Evolutionary conservation across 1,140 invertebrate genomes (phyloP).

Genomic region (Zelostemma sp.): DNA sequence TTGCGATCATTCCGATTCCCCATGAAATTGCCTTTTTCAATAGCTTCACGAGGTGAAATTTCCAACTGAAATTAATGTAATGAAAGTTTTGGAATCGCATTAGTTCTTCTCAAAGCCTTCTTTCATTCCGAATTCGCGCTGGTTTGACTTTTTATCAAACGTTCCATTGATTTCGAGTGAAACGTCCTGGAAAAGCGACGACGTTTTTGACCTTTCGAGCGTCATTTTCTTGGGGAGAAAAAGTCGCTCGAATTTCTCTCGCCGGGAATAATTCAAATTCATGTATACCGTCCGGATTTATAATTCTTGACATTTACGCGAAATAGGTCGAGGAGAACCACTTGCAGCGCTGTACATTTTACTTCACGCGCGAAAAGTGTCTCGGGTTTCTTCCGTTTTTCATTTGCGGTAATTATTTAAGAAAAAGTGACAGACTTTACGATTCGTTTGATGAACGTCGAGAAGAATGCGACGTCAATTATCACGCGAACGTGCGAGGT

Average conservation of each 20-base stretch:
- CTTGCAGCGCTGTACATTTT: no score
- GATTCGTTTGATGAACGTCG: not conserved
- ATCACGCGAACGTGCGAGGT: not conserved
- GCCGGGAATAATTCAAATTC: conserved; percentile 14
- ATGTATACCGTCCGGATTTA: conserved; percentile 1
- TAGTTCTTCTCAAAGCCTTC: no score
- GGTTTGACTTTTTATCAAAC: no score
- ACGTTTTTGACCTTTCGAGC: not conserved
- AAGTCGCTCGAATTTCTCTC: not conserved
- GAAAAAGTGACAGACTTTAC: not conserved
- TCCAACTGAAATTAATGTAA: conserved; percentile 46
- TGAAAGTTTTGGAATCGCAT: not conserved
- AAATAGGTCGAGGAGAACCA: conserved; percentile 32
- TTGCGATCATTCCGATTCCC: no score
- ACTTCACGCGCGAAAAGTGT: no score
- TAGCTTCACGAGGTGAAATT: no score
- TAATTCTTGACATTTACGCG: conserved; percentile 1
- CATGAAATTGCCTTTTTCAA: no score
- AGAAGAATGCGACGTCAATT: not conserved
- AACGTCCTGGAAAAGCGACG: not conserved
- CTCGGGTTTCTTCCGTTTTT: no score
- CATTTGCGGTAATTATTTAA: no score
- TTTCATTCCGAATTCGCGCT: no score
- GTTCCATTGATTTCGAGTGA: conserved; percentile 1
- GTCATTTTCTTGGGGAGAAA: not conserved